phyloP scores from a whole-genome alignment of 1,140 invertebrate species.

The Trichonephila inaurata region DNA sequence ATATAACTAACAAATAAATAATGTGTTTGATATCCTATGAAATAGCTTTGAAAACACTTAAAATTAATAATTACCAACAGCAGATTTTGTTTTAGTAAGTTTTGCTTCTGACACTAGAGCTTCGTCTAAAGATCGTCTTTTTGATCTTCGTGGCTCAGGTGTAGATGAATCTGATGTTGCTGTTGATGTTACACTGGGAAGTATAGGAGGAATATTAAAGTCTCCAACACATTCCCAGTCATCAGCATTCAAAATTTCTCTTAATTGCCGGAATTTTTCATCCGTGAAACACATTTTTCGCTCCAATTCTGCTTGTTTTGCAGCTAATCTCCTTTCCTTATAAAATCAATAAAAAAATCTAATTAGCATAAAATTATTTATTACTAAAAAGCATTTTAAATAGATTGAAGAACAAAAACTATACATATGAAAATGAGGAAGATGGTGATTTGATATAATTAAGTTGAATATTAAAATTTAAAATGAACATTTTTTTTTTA shows the following conservation, averaged over 20 bases:
- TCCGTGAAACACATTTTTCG: slow-evolving; percentile 75
- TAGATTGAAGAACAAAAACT: too few species aligned
- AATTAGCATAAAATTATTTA: too few species aligned
- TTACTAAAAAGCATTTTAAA: too few species aligned
- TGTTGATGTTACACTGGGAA: slow-evolving; percentile 34
- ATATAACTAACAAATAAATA: neutral
- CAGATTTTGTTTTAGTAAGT: slow-evolving; percentile 30
- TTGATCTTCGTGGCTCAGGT: slow-evolving; percentile 23
- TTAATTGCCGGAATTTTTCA: slow-evolving; percentile 77
- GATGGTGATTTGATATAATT: too few species aligned
- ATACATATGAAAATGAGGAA: too few species aligned
- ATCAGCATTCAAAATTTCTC: slow-evolving; percentile 77
- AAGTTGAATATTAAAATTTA: too few species aligned
- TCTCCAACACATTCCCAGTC: slow-evolving; percentile 73
- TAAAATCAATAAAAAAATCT: slow-evolving; percentile 79
- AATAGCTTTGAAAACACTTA: neutral
- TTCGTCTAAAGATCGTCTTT: slow-evolving; percentile 30
- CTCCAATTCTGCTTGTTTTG: slow-evolving; percentile 79
- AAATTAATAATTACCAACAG: slow-evolving; percentile 17
- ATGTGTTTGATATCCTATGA: too few species aligned
- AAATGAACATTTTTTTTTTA: too few species aligned
- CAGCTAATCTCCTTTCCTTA: slow-evolving; percentile 82
- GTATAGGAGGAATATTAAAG: neutral
- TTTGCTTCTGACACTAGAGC: neutral
- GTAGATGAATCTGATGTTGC: slow-evolving; percentile 8